Base-by-base conservation (phyloP, 2,797 vertebrate genomes). In the Cichlasoma orientale region DNA sequence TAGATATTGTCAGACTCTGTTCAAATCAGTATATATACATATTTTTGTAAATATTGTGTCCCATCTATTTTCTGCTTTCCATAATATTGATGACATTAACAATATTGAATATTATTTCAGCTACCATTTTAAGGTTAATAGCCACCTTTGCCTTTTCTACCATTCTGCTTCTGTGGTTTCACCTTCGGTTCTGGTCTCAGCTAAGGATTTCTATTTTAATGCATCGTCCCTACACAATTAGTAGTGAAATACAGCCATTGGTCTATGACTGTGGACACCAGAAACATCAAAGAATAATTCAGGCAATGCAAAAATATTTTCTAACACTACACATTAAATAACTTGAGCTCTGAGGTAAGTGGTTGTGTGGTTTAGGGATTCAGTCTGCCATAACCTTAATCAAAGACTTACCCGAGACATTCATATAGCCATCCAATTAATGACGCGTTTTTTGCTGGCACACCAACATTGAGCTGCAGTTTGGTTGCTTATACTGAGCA, bases 271-370 rank as follows among this genome's bases (percentile, higher is more conserved):
- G 75, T 59, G 85, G 89, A 95, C 93, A 92, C 96, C 95, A 96
- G 95, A 94, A 95, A 95, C 94, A 92, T 95, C 93, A 78, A 93
- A 94, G 92, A 93, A 94, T 92, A 92, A 95, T 95, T 95, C 88
- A 94, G 94, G 94, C 94, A 94, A 92, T 88, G 69, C 23, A 75
- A 33, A 89, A 91, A 61, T 38, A 33, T 63, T 84, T 56, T 77
- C 68, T 33, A 78, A 78, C 82, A 82, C 82, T 84, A 84, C 75
- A 91, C 76, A 68, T 89, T 91, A 90, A 90, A 88, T 92, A 90
- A 91, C 82, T 88, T 92, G 86, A 92, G 87, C 91, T 78, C 56
- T 55, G 93, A 99, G 98, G 98, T 99, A 98, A 99, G 98, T 99
- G 96, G 95, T 82, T 89, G 83, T 91, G 94, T 96, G 90, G 95